Evolutionary conservation across 2,888 invertebrate genomes (phyloP).

Genomic region (Diaphora mendica): DNA sequence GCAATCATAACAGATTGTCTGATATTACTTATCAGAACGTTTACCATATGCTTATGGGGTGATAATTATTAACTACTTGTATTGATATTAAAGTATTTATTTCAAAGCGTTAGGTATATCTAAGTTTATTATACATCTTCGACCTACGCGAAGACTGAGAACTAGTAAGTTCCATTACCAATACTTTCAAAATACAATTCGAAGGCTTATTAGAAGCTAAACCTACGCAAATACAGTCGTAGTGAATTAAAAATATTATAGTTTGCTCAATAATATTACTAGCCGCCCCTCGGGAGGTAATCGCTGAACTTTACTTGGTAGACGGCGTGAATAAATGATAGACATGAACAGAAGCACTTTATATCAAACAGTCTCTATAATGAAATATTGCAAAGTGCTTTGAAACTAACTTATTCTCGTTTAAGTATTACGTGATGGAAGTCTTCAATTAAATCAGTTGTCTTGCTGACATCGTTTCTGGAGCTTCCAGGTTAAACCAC

Average conservation of each 20-base stretch:
- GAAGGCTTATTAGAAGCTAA: background rate
- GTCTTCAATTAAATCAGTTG: background rate
- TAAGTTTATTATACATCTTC: background rate
- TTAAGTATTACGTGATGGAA: background rate
- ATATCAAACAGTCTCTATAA: background rate
- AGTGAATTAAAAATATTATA: constrained; percentile 17
- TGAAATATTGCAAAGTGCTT: background rate
- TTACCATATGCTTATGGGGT: constrained; percentile 7
- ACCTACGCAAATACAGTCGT: constrained; percentile 28
- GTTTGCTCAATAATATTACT: constrained; percentile 28
- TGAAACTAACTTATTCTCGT: background rate
- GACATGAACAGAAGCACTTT: constrained; percentile 1
- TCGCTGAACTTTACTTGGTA: constrained; percentile 12
- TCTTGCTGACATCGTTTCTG: too few species aligned
- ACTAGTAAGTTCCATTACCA: background rate
- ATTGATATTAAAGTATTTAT: background rate
- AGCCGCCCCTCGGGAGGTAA: constrained; percentile 7
- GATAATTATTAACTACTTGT: constrained; percentile 2
- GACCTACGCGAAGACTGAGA: background rate
- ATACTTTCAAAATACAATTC: background rate
- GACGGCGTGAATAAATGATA: constrained; percentile 22
- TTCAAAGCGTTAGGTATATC: background rate
- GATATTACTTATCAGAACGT: background rate
- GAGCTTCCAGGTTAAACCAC: too few species aligned
- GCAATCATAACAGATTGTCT: background rate